Evolutionary conservation across 2,113 vertebrate species (phyloP), one percentile per base, ranked within the genome.

Genomic region (Larimichthys polyactis): DNA sequence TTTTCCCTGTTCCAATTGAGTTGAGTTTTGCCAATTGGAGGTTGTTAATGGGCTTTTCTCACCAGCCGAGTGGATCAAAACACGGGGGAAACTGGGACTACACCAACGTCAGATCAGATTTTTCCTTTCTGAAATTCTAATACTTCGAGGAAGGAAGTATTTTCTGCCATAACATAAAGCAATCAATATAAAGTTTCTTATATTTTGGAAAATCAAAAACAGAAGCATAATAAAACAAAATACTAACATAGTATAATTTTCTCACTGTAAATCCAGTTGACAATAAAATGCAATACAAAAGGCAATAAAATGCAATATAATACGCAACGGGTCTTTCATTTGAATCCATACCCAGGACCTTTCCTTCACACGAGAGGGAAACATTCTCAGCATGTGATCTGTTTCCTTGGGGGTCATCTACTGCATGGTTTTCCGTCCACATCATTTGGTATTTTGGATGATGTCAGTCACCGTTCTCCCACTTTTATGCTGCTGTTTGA

Each of bases 231-330:
- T 94, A 92, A 93, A 94, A 94, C 90, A 91, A 96, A 96, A 96
- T 96, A 96, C 95, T 96, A 96, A 96, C 95, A 96, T 96, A 96
- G 95, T 96, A 96, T 96, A 96, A 96, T 94, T 95, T 94, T 89
- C 89, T 95, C 95, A 96, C 95, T 95, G 95, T 95, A 94, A 96
- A 96, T 95, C 95, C 95, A 96, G 95, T 96, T 95, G 93, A 95
- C 94, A 94, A 94, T 94, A 94, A 92, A 93, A 94, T 92, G 89
- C 86, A 90, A 90, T 91, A 93, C 83, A 93, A 94, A 94, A 94
- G 91, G 92, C 93, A 94, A 92, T 92, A 92, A 92, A 92, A 95
- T 93, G 89, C 92, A 95, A 89, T 94, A 94, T 80, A 90, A 95
- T 93, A 94, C 78, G 83, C 91, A 89, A 84, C 77, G 86, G 86